These are phyloP conservation scores for Colostygia pectinataria DNA, from an alignment of 2,888 invertebrate species.

Conservation along the genomic window DNA sequence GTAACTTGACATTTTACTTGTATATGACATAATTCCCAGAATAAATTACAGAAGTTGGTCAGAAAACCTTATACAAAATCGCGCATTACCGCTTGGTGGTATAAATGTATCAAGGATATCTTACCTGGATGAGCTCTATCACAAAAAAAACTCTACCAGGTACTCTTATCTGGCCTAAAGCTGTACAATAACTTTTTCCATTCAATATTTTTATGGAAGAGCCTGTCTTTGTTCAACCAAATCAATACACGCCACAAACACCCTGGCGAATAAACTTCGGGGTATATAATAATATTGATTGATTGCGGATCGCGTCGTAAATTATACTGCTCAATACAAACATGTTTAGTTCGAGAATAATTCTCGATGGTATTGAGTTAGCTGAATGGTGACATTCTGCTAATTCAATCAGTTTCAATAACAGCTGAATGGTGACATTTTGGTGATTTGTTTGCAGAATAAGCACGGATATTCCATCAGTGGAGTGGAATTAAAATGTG, in stretches of 20 bases:
- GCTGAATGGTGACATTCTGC: slow-evolving; percentile 1
- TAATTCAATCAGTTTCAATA: too few species aligned
- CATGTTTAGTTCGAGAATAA: slow-evolving; percentile 6
- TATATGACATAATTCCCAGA: too few species aligned
- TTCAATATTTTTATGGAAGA: slow-evolving; percentile 7
- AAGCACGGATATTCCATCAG: background rate
- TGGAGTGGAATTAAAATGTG: too few species aligned
- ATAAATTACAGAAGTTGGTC: too few species aligned
- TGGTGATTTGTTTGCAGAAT: background rate
- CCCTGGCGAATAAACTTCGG: slow-evolving; percentile 23
- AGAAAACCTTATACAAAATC: too few species aligned
- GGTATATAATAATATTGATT: slow-evolving; percentile 34
- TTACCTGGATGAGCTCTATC: too few species aligned
- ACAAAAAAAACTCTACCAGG: too few species aligned
- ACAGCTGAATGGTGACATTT: slow-evolving; percentile 2
- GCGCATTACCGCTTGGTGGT: too few species aligned
- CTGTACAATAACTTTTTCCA: too few species aligned
- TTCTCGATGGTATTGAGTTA: slow-evolving; percentile 8
- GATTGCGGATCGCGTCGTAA: slow-evolving; percentile 25
- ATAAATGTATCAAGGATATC: too few species aligned
- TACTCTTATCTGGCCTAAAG: too few species aligned
- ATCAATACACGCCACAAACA: slow-evolving; percentile 22
- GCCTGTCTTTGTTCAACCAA: slow-evolving; percentile 11
- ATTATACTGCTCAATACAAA: slow-evolving; percentile 21
- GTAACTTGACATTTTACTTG: too few species aligned